Evolutionary conservation across 2,888 invertebrate species (phyloP).

Genomic region (Mimas tiliae): DNA sequence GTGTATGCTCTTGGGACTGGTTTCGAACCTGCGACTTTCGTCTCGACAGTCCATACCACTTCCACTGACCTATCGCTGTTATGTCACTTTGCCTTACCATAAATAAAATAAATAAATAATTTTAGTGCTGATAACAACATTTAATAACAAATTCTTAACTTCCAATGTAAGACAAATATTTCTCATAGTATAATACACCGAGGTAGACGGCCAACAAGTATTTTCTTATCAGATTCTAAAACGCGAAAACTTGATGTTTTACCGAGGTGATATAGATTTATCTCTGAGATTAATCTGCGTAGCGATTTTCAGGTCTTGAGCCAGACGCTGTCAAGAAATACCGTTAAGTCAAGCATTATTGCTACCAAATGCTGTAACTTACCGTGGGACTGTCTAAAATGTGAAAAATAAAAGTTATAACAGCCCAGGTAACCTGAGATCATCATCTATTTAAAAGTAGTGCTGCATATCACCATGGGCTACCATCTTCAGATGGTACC

Average conservation of each 20-base stretch:
- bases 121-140: no score
- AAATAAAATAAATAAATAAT: no score
- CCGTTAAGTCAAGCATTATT: conserved; percentile 2
- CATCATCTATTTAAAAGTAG: not conserved
- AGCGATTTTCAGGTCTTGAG: conserved; percentile 21
- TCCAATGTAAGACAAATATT: conserved; percentile 6
- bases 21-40: no score
- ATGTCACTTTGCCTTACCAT: no score
- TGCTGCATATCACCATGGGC: no score
- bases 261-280: conserved; percentile 17
- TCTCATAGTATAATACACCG: not conserved
- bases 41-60: no score
- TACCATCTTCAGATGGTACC: no score
- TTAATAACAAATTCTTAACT: not conserved
- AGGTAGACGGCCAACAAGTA: conserved; percentile 10
- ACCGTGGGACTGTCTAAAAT: conserved; percentile 6
- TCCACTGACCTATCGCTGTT: no score
- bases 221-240: conserved; percentile 22
- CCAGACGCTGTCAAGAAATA: not conserved
- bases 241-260: conserved; percentile 21
- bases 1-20: no score
- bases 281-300: conserved; percentile 20
- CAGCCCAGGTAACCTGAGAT: not conserved
- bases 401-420: not conserved
- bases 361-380: not conserved